Percentiles rank a stretch among this genome's conserved stretches.
These are phyloP conservation scores for Tangara arthus DNA, from an alignment of 2,797 vertebrate species.

Conservation along the genomic window DNA sequence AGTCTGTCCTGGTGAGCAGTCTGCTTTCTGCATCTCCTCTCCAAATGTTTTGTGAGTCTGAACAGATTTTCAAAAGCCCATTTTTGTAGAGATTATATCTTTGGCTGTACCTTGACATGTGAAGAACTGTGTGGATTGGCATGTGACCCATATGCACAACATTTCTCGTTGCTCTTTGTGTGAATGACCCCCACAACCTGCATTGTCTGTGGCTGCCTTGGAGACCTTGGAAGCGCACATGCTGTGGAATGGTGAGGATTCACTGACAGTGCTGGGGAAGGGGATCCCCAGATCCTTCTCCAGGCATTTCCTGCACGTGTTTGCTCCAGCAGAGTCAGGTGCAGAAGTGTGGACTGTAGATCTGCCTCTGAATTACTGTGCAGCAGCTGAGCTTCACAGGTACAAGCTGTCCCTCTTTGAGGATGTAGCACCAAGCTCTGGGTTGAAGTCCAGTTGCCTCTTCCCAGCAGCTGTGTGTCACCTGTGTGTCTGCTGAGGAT, in stretches of 20 bases:
- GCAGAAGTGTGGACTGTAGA: neutral
- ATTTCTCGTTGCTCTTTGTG: neutral
- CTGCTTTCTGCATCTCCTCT: neutral
- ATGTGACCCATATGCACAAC: neutral
- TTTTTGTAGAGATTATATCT: neutral
- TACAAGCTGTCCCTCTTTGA: neutral
- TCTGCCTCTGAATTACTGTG: neutral
- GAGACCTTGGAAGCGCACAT: neutral
- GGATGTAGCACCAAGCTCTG: neutral
- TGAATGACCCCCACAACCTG: neutral
- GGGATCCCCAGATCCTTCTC: neutral
- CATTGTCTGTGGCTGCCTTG: neutral
- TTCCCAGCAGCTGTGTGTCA: neutral
- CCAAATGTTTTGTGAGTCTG: neutral
- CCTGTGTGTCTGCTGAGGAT: neutral
- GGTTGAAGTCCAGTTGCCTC: neutral
- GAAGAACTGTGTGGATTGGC: neutral
- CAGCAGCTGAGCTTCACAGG: neutral
- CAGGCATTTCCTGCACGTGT: neutral
- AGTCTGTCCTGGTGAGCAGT: neutral
- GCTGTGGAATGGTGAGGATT: neutral
- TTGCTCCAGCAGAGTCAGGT: neutral
- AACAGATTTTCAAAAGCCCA: neutral
- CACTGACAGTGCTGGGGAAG: neutral
- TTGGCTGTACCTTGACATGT: neutral